Percentiles rank a stretch among this genome's conserved stretches.
Evolutionary conservation across 2,113 vertebrate species (phyloP).

Genomic region (Petaurus breviceps): DNA sequence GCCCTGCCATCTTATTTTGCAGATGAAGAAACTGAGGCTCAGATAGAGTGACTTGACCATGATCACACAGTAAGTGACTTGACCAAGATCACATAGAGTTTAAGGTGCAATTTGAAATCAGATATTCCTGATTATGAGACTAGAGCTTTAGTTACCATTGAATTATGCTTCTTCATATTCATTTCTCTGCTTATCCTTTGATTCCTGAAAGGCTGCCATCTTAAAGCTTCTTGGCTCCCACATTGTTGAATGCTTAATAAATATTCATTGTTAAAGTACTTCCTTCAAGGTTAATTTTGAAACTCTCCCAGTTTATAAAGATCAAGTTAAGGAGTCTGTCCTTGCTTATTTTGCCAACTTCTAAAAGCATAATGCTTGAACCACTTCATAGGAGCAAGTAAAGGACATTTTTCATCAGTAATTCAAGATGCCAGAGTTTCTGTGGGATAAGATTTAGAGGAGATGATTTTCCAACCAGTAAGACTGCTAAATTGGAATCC

Average conservation of each 20-base stretch:
- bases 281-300: background rate
- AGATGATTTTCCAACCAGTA: background rate
- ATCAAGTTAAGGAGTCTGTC: background rate
- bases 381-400: background rate
- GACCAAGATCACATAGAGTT: background rate
- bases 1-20: background rate
- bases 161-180: background rate
- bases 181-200: background rate
- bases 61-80: background rate
- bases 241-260: background rate
- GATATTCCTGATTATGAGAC: background rate
- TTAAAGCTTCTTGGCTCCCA: background rate
- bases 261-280: background rate
- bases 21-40: background rate
- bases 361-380: background rate
- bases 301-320: background rate
- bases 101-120: background rate
- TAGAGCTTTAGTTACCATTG: no score
- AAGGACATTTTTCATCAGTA: background rate
- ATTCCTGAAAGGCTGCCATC: background rate
- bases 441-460: background rate
- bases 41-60: background rate
- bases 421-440: background rate
- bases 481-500: background rate
- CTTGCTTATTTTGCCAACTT: background rate